Conservation (phyloP, 1,140 invertebrate genomes). For the Helicoverpa zea region DNA sequence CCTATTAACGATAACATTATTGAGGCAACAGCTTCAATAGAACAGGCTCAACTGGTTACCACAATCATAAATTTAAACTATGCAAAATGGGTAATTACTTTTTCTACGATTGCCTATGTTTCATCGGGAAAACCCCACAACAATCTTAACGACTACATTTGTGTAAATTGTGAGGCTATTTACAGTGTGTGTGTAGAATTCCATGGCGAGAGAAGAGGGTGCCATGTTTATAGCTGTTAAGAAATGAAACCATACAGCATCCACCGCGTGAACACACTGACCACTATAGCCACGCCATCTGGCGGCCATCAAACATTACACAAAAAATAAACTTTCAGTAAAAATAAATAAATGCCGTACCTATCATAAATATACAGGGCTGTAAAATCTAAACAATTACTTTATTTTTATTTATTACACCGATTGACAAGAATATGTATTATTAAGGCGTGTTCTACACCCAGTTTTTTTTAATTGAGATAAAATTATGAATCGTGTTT, state of each 20-base stretch:
- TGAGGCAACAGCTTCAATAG: too few relatives aligned
- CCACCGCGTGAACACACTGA: slow-evolving; percentile 60
- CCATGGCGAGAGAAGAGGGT: slow-evolving; percentile 71
- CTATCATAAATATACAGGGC: slow-evolving; percentile 74
- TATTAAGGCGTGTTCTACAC: not conserved
- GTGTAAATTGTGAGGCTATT: slow-evolving; percentile 72
- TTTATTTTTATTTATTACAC: slow-evolving; percentile 39
- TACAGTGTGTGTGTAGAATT: slow-evolving; percentile 76
- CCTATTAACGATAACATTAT: too few relatives aligned
- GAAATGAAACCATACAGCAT: slow-evolving; percentile 70
- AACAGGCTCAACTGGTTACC: not conserved
- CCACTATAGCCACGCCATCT: slow-evolving; percentile 78
- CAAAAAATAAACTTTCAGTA: slow-evolving; percentile 81
- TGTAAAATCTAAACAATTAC: slow-evolving; percentile 56
- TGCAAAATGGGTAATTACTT: slow-evolving; percentile 14
- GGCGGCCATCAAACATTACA: slow-evolving; percentile 79
- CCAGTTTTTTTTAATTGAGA: not conserved
- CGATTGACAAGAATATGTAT: not conserved
- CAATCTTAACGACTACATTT: slow-evolving; percentile 71
- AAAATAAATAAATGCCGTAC: slow-evolving; percentile 79
- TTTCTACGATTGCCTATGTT: slow-evolving; percentile 8
- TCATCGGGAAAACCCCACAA: slow-evolving; percentile 68
- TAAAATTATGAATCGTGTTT: slow-evolving; percentile 1
- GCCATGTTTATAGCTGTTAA: slow-evolving; percentile 78
- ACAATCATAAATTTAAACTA: not conserved